Evolutionary conservation across 2,797 vertebrate genomes (phyloP).

Genomic region (Tapera naevia): DNA sequence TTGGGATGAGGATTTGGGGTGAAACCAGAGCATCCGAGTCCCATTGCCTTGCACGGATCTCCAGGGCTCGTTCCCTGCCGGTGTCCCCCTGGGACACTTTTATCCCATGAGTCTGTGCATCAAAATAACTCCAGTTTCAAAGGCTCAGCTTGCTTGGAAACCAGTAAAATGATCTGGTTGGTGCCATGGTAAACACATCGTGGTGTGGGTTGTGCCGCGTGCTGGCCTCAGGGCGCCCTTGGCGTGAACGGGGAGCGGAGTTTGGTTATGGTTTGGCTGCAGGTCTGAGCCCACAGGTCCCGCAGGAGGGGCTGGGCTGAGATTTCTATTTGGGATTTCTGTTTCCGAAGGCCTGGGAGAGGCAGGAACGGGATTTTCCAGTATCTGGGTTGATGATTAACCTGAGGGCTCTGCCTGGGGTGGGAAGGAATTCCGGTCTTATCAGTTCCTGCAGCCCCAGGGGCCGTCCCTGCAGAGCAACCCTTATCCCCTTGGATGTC

Average conservation of each 20-base stretch:
- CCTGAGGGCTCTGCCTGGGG: background rate
- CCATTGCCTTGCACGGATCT: background rate
- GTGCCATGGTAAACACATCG: accelerated
- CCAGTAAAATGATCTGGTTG: accelerated
- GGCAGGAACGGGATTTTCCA: conserved; percentile 15
- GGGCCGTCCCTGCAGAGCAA: background rate
- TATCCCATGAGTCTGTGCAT: background rate
- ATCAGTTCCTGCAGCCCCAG: background rate
- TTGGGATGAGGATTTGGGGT: background rate
- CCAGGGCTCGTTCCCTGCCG: background rate
- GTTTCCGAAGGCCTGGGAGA: background rate
- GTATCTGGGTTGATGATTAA: background rate
- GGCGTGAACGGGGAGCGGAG: background rate
- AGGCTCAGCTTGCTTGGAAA: background rate
- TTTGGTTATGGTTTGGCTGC: background rate
- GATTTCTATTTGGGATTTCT: background rate
- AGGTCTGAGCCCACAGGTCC: background rate
- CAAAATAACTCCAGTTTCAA: background rate
- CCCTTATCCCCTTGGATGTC: background rate
- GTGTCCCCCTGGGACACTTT: background rate
- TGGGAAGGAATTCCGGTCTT: background rate
- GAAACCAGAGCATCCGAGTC: background rate
- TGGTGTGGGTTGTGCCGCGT: accelerated
- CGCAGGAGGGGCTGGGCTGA: background rate
- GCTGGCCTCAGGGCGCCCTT: background rate